Evolutionary conservation across 35 echinoderm and acorn worm species (phyloP).

Genomic region (Holothuria glaberrima): DNA sequence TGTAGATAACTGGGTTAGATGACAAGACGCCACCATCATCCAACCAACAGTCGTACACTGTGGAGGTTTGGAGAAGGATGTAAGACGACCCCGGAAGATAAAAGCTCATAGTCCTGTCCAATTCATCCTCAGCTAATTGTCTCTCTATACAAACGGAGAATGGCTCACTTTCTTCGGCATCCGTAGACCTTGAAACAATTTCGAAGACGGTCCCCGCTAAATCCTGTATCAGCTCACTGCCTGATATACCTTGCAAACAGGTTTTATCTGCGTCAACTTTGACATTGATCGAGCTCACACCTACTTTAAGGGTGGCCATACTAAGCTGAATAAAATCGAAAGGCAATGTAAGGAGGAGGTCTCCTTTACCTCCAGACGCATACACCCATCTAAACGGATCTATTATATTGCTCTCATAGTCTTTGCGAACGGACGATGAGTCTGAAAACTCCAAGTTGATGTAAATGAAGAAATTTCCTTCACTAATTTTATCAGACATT

Average conservation of each 20-base stretch:
- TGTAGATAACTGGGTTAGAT: neutral
- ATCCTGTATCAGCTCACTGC: constrained; percentile 42
- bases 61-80: constrained; percentile 72
- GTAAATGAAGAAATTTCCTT: constrained; percentile 71
- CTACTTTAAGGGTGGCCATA: constrained; percentile 62
- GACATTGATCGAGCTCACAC: constrained; percentile 45
- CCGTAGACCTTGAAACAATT: constrained; percentile 8
- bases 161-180: constrained; percentile 34
- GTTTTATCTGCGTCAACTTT: neutral
- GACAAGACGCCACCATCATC: constrained; percentile 2
- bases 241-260: constrained; percentile 47
- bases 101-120: constrained; percentile 59
- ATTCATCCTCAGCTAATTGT: constrained; percentile 62
- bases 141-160: constrained; percentile 72
- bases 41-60: constrained; percentile 78
- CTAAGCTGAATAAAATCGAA: constrained; percentile 84
- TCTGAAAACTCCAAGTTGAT: constrained; percentile 66
- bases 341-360: constrained; percentile 67
- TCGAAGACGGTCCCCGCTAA: constrained; percentile 26
- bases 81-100: constrained; percentile 68
- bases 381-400: constrained; percentile 76
- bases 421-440: neutral
- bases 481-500: constrained; percentile 6
- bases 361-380: constrained; percentile 66
- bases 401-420: constrained; percentile 59